These are phyloP conservation scores for Pollenia griseotomentosa DNA, from an alignment of 2,888 invertebrate genomes.

Conservation along the genomic window DNA sequence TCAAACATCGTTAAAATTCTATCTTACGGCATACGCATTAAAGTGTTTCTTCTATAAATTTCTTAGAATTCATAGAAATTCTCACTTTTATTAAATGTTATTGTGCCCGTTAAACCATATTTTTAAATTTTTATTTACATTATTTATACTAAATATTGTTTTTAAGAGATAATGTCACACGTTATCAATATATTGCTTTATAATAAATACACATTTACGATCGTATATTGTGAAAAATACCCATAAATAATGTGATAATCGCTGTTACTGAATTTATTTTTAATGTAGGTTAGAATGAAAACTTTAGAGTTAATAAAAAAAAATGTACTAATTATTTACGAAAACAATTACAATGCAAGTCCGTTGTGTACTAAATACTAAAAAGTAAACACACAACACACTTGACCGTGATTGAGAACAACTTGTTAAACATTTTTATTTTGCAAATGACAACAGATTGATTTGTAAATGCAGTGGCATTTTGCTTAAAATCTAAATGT, in stretches of 20 bases:
- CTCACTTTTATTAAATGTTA: neutral
- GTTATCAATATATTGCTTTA: conserved; percentile 11
- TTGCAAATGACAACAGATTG: conserved; percentile 12
- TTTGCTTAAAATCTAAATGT: neutral
- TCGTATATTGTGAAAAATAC: conserved; percentile 16
- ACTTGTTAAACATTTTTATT: conserved; percentile 37
- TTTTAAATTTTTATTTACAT: neutral
- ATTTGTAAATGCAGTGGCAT: conserved; percentile 8
- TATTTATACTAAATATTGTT: neutral
- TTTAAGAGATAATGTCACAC: conserved; percentile 20
- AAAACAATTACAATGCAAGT: conserved; percentile 29
- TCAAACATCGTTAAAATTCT: too few relatives aligned
- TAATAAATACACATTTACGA: neutral
- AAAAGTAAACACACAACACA: neutral
- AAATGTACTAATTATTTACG: conserved; percentile 15
- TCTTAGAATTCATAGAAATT: neutral
- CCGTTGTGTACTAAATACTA: neutral
- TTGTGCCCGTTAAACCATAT: neutral
- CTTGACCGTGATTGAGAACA: conserved; percentile 35
- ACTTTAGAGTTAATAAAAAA: neutral
- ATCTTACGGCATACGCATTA: too few relatives aligned
- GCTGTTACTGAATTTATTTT: conserved; percentile 44
- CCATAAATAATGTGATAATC: conserved; percentile 43
- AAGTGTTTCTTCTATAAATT: neutral
- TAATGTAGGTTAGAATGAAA: conserved; percentile 51